phyloP scores from a whole-genome alignment of 2,113 vertebrate genomes.

The Sinosuthora webbiana region DNA sequence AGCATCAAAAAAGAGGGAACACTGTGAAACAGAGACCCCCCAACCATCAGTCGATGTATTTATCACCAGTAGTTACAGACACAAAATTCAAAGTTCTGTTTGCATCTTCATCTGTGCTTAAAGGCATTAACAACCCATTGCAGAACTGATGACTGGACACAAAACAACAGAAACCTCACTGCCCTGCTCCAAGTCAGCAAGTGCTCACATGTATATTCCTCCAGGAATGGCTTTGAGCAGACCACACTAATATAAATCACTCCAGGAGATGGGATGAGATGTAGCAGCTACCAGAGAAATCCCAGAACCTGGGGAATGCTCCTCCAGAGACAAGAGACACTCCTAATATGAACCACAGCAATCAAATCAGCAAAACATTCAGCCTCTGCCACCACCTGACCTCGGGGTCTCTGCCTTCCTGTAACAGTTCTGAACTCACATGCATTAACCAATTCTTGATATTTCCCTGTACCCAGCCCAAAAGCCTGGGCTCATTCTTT shows the following conservation, averaged over 20 bases:
- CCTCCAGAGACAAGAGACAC: neutral
- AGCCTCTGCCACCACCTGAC: neutral
- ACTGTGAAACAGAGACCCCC: neutral
- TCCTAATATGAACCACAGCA: neutral
- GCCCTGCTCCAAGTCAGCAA: neutral
- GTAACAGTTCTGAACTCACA: neutral
- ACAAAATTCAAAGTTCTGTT: neutral
- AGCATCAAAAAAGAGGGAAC: neutral
- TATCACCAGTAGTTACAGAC: neutral
- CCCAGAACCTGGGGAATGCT: neutral
- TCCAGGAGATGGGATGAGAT: neutral
- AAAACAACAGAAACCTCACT: neutral
- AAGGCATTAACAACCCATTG: neutral
- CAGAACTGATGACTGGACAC: neutral
- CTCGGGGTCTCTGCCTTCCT: neutral
- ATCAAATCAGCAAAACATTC: neutral
- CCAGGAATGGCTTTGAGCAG: neutral
- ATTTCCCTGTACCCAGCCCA: neutral
- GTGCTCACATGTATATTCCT: neutral
- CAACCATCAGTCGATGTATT: neutral
- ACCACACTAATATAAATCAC: neutral
- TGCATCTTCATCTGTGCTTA: neutral
- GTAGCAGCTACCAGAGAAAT: neutral
- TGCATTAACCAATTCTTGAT: fast-evolving
- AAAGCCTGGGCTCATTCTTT: neutral